Evolutionary conservation across 2,888 invertebrate genomes (phyloP), one percentile per base, ranked within the genome.

Genomic region (Tipula lateralis): DNA sequence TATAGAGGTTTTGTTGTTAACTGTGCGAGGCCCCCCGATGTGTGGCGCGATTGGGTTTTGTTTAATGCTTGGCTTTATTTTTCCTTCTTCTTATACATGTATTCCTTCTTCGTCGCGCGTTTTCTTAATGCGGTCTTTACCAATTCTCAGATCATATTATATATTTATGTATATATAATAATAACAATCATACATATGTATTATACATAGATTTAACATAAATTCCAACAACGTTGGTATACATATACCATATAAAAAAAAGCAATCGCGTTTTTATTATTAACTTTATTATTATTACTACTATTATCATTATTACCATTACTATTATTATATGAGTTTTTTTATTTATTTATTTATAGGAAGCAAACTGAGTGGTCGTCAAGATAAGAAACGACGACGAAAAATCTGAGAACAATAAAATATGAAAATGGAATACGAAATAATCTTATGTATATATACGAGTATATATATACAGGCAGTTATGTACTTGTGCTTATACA

Each of bases 151-250:
- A 66, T 66, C 66, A 66, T 66, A 66, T n/a, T n/a, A n/a, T n/a
- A n/a, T n/a, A n/a, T 66, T 66, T 66, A 66, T 66, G 24, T 66
- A 66, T 24, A 66, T 24, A 66, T 66, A 66, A 66, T 24, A 6
- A 24, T 66, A 66, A 66, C 24, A 66, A 66, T 66, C 66, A 24
- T 66, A 66, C 66, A 66, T 66, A 66, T 66, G 66, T 66, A 66
- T 24, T n/a, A 66, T 66, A 66, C 66, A 66, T 66, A n/a, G n/a
- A 66, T 66, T 66, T 66, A 66, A 66, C 66, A 66, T 66, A 66
- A 66, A 66, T 66, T 66, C 66, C 66, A 66, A 66, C 66, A 66
- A 66, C 66, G n/a, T n/a, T n/a, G n/a, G n/a, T n/a, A n/a, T n/a
- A n/a, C n/a, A n/a, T 44, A 44, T 36, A 36, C 36, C 12, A 16